These are phyloP conservation scores for Teleogryllus oceanicus DNA, from an alignment of 2,888 invertebrate species.

Conservation along the genomic window DNA sequence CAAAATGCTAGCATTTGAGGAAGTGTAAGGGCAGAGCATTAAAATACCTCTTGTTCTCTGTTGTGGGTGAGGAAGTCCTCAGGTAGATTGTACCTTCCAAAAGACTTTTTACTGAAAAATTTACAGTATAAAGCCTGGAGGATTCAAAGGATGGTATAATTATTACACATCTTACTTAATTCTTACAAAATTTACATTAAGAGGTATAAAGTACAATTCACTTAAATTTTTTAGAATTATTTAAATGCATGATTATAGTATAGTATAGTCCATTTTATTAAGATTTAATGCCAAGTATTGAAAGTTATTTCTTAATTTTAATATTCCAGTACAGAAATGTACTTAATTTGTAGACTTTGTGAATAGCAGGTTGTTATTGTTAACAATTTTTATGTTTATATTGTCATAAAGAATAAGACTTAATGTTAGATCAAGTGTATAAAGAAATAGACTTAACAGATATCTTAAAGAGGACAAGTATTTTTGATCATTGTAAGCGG, in stretches of 20 bases:
- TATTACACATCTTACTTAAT: conserved; percentile 1
- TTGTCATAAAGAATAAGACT: not conserved
- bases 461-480: conserved; percentile 2
- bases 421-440: not conserved
- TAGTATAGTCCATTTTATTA: not conserved
- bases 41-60: conserved; percentile 18
- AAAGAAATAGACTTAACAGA: not conserved
- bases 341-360: conserved; percentile 7
- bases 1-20: not conserved
- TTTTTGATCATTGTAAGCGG: not conserved
- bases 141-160: not conserved
- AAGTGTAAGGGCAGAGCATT: not conserved
- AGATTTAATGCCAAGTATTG: not conserved
- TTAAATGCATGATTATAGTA: conserved; percentile 1
- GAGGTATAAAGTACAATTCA: not conserved
- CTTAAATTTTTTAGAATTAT: not conserved
- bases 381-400: conserved; percentile 9
- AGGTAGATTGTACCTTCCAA: no score
- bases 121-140: no score
- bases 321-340: conserved; percentile 1
- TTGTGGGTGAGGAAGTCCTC: not conserved
- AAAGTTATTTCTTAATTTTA: not conserved
- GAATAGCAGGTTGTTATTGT: conserved; percentile 7
- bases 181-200: conserved; percentile 18
- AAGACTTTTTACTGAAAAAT: no score